Percentiles rank a stretch among this genome's conserved stretches.
phyloP scores from a whole-genome alignment of 2,888 invertebrate genomes.

The Eubasilissa splendida region DNA sequence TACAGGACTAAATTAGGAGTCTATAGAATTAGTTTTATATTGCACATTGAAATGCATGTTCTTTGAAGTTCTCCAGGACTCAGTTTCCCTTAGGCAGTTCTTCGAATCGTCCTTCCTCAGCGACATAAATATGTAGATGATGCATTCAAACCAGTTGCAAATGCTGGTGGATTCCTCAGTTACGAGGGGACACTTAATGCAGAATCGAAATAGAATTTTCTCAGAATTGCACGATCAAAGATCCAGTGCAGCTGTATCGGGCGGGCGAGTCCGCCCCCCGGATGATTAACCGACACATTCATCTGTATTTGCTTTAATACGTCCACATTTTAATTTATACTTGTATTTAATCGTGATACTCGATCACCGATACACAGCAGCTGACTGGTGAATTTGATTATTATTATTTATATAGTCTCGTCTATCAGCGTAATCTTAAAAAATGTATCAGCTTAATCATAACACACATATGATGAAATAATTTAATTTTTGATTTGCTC shows the following conservation, averaged over 20 bases:
- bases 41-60: background rate
- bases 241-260: background rate
- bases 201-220: slow-evolving; percentile 31
- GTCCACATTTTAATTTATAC: too few species aligned
- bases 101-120: background rate
- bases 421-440: too few species aligned
- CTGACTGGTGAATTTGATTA: too few species aligned
- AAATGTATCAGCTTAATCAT: too few species aligned
- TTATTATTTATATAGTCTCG: too few species aligned
- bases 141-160: background rate
- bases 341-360: too few species aligned
- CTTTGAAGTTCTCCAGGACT: background rate
- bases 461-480: too few species aligned
- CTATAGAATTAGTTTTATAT: too few species aligned
- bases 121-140: background rate
- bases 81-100: background rate
- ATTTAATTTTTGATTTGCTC: too few species aligned
- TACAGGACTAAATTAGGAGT: too few species aligned
- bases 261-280: slow-evolving; percentile 14
- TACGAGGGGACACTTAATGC: slow-evolving; percentile 28
- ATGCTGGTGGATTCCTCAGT: slow-evolving; percentile 18
- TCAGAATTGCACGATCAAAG: slow-evolving; percentile 32
- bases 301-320: slow-evolving; percentile 21
- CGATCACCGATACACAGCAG: too few species aligned
- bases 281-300: slow-evolving; percentile 32